Percentiles rank a stretch among this genome's conserved stretches.
Conservation (phyloP, 2,113 vertebrate genomes). For the Erythrocercus mccallii region DNA sequence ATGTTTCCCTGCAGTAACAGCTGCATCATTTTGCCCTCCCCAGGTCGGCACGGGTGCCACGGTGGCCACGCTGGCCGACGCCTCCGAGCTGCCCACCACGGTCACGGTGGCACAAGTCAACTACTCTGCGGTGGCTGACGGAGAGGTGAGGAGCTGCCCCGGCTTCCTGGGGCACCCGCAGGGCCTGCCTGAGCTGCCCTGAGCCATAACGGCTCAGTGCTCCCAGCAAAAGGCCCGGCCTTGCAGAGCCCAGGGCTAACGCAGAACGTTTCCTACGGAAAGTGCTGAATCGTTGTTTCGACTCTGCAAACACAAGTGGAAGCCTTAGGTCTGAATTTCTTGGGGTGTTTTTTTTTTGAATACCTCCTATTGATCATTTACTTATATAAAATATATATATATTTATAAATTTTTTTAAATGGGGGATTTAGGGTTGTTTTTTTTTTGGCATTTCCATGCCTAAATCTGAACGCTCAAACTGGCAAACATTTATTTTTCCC, state of each 20-base stretch:
- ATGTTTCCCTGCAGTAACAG: fast-evolving
- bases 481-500: fast-evolving
- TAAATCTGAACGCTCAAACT: fast-evolving
- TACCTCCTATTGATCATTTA: background rate
- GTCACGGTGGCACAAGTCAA: slow-evolving; percentile 97
- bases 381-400: no score
- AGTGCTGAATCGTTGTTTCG: fast-evolving
- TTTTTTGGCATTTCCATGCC: background rate
- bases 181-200: background rate
- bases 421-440: no score
- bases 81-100: slow-evolving; percentile 91
- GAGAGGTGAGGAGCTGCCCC: slow-evolving; percentile 81
- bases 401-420: no score
- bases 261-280: fast-evolving
- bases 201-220: fast-evolving
- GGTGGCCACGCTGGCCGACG: slow-evolving; percentile 94
- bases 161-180: fast-evolving
- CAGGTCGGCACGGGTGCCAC: slow-evolving; percentile 96
- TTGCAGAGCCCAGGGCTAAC: fast-evolving
- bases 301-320: no score
- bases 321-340: background rate
- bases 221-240: background rate
- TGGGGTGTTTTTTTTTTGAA: fast-evolving
- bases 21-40: fast-evolving
- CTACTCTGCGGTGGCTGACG: slow-evolving; percentile 91